phyloP scores from a whole-genome alignment of 53 echinoderm and acorn worm genomes.

The Holothuria leucospilota region DNA sequence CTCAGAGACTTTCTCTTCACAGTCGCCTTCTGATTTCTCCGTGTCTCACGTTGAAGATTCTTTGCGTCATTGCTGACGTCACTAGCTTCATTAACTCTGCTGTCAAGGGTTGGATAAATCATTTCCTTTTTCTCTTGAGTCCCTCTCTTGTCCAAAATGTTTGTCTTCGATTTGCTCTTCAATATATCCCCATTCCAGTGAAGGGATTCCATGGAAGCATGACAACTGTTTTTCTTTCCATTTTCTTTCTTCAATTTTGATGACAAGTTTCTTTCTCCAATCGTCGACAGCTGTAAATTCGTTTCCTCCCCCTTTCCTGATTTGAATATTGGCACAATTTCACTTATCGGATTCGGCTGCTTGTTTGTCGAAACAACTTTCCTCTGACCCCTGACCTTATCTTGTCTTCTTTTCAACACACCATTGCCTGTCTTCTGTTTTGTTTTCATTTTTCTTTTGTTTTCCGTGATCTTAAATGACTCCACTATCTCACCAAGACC shows the following conservation, averaged over 20 bases:
- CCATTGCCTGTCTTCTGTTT: not conserved
- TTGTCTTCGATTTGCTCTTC: slow-evolving; percentile 20
- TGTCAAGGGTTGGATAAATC: not conserved
- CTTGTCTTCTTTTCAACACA: too few relatives aligned
- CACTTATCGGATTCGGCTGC: not conserved
- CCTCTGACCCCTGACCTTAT: not conserved
- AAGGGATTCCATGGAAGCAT: slow-evolving; percentile 23
- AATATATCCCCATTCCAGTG: slow-evolving; percentile 37
- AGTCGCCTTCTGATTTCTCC: not conserved
- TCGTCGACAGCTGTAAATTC: slow-evolving; percentile 14
- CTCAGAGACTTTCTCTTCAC: slow-evolving; percentile 6
- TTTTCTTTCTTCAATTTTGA: not conserved
- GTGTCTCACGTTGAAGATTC: not conserved
- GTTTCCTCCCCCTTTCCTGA: not conserved
- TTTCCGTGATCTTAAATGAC: slow-evolving; percentile 12
- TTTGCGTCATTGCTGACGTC: not conserved
- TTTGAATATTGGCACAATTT: not conserved
- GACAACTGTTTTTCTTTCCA: not conserved
- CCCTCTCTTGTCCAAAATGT: slow-evolving; percentile 11
- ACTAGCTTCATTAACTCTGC: not conserved
- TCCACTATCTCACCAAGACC: slow-evolving; percentile 20
- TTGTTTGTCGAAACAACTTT: not conserved
- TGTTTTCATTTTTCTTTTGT: slow-evolving; percentile 16
- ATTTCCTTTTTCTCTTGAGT: too few relatives aligned
- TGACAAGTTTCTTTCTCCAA: not conserved